phyloP scores from a whole-genome alignment of 2,113 vertebrate genomes.

The Nothobranchius kuhntae region DNA sequence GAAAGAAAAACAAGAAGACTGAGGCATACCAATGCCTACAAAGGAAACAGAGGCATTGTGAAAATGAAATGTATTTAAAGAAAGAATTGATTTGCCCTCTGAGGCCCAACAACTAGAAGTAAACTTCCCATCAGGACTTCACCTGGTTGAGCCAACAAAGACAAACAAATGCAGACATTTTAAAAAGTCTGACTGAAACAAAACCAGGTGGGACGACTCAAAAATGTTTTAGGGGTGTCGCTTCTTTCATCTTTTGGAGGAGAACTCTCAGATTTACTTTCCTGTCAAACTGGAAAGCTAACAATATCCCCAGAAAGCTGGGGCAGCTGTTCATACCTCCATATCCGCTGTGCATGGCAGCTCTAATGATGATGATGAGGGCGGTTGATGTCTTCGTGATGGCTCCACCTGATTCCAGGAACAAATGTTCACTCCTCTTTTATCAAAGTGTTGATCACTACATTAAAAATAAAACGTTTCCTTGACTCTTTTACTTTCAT shows the following conservation, averaged over 20 bases:
- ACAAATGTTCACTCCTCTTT: neutral
- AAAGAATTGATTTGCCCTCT: no score
- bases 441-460: neutral
- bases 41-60: no score
- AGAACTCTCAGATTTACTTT: neutral
- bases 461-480: neutral
- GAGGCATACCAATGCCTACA: neutral
- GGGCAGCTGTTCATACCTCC: slow-evolving; percentile 59
- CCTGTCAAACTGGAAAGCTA: slow-evolving; percentile 24
- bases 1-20: neutral
- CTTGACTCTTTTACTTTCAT: neutral
- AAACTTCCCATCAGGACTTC: no score
- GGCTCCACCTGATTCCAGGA: slow-evolving; percentile 33
- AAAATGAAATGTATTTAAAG: no score
- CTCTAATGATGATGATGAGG: neutral
- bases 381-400: neutral
- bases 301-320: slow-evolving; percentile 2
- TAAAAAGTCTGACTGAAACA: no score
- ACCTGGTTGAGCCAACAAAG: no score
- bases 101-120: no score
- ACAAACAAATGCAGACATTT: no score
- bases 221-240: no score
- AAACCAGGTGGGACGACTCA: no score
- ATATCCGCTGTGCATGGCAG: slow-evolving; percentile 73
- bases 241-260: no score